Conservation (phyloP, 2,797 vertebrate species). For the Syngnathus acus region DNA sequence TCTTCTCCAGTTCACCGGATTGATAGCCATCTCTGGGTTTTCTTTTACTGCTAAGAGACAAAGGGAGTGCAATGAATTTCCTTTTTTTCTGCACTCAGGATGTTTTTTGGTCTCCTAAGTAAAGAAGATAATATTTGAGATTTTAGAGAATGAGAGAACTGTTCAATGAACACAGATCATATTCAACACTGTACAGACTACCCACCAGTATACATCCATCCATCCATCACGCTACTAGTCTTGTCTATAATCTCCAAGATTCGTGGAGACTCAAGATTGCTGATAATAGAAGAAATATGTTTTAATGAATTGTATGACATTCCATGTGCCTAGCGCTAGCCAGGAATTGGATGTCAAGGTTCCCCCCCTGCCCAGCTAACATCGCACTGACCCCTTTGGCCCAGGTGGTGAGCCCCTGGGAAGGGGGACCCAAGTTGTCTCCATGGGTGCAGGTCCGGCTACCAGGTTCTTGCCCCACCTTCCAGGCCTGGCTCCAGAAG, state of each 20-base stretch:
- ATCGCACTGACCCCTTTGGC: too few relatives aligned
- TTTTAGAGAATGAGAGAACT: not conserved
- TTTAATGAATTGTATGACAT: not conserved
- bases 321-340: too few relatives aligned
- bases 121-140: conserved; percentile 23
- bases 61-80: conserved; percentile 45
- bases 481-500: too few relatives aligned
- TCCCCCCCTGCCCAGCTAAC: too few relatives aligned
- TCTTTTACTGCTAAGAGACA: conserved; percentile 41
- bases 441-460: too few relatives aligned
- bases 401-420: too few relatives aligned
- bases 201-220: not conserved
- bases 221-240: not conserved
- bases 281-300: not conserved
- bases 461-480: too few relatives aligned
- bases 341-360: too few relatives aligned
- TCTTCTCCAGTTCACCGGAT: conserved; percentile 60
- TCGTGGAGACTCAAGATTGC: not conserved
- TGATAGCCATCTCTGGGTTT: conserved; percentile 68
- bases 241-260: not conserved
- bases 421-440: too few relatives aligned
- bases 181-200: not conserved
- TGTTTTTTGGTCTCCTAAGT: conserved; percentile 35
- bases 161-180: not conserved
- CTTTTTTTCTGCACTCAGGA: conserved; percentile 33